phyloP scores from a whole-genome alignment of 2,888 invertebrate species.

The Spilosoma lubricipeda region DNA sequence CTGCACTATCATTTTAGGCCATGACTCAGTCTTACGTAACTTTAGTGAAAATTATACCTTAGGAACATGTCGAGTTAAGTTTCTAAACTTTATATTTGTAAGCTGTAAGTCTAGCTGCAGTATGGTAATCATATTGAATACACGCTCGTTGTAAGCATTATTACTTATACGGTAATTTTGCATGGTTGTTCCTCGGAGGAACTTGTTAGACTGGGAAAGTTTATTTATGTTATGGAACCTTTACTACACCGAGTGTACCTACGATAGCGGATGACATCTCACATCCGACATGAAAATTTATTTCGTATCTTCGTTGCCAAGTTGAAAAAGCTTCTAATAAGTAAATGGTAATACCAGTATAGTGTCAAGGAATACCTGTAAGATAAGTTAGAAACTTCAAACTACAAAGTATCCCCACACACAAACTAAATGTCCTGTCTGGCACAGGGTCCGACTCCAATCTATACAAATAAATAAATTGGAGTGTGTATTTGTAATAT shows the following conservation, averaged over 20 bases:
- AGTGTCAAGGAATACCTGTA: too few relatives aligned
- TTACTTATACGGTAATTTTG: background rate
- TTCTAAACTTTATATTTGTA: constrained; percentile 14
- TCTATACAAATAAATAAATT: too few relatives aligned
- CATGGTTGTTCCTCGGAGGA: background rate
- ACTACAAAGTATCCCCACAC: too few relatives aligned
- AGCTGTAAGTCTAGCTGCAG: constrained; percentile 1
- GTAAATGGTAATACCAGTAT: too few relatives aligned
- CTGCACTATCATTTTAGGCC: constrained; percentile 47
- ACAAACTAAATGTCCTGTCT: too few relatives aligned
- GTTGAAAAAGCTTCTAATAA: too few relatives aligned
- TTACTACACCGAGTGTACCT: background rate
- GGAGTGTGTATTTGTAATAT: too few relatives aligned
- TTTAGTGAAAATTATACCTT: constrained; percentile 50
- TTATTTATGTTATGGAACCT: background rate
- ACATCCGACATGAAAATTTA: too few relatives aligned
- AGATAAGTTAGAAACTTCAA: too few relatives aligned
- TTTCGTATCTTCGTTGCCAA: too few relatives aligned
- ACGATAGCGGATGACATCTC: too few relatives aligned
- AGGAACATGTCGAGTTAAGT: constrained; percentile 43
- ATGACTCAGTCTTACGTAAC: constrained; percentile 54
- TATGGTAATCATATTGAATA: background rate
- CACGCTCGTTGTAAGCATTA: background rate
- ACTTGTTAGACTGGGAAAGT: constrained; percentile 1
- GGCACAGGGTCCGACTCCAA: too few relatives aligned